Evolutionary conservation across 2,113 vertebrate genomes (phyloP).

Genomic region (Hydrolagus affinis): DNA sequence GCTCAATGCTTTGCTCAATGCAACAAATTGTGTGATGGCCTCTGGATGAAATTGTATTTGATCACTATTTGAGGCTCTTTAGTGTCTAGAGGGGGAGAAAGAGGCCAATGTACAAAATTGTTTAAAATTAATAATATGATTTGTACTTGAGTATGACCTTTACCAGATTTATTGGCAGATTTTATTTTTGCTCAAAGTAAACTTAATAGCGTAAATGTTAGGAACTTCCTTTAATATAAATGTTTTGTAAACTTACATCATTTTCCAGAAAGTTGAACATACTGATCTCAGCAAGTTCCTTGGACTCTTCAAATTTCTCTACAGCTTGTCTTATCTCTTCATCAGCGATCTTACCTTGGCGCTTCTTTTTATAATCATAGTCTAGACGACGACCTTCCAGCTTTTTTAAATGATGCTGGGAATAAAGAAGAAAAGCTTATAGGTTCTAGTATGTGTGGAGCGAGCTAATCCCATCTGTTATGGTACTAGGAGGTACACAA

Average conservation of each 20-base stretch:
- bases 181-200: background rate
- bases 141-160: background rate
- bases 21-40: too few species aligned
- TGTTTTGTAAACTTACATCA: constrained; percentile 65
- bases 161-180: background rate
- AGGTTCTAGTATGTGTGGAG: too few species aligned
- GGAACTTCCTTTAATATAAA: background rate
- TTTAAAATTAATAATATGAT: background rate
- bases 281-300: constrained; percentile 85
- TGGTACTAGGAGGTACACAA: background rate
- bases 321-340: constrained; percentile 84
- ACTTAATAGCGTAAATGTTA: background rate
- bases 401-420: constrained; percentile 84
- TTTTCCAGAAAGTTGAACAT: constrained; percentile 97
- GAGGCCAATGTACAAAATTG: too few species aligned
- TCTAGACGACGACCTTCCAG: constrained; percentile 87
- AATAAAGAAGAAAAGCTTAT: background rate
- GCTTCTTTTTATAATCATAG: constrained; percentile 91
- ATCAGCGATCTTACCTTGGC: constrained; percentile 79
- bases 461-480: too few species aligned
- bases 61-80: too few species aligned
- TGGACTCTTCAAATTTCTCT: constrained; percentile 92
- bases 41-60: too few species aligned
- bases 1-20: too few species aligned
- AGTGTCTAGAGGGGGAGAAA: too few species aligned